Evolutionary conservation across 2,113 vertebrate species (phyloP).

Genomic region (Gadus chalcogrammus): DNA sequence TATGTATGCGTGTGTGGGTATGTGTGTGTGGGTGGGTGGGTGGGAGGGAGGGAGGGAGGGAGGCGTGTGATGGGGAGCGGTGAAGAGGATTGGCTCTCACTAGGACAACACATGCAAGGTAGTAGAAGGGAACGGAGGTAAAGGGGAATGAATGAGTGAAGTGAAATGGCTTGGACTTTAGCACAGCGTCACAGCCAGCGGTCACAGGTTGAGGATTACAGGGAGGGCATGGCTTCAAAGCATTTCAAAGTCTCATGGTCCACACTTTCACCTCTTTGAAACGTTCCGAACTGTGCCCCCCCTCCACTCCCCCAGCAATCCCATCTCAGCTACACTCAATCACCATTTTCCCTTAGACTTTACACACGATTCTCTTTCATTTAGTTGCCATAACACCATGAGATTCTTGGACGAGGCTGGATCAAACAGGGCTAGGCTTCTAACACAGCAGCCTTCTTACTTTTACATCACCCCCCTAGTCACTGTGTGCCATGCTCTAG

Average conservation of each 20-base stretch:
- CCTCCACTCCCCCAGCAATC: not conserved
- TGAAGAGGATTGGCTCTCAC: conserved; percentile 9
- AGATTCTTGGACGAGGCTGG: too few species aligned
- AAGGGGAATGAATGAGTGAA: not conserved
- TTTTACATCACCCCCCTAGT: not conserved
- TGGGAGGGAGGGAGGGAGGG: not conserved
- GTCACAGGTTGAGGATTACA: conserved; percentile 69
- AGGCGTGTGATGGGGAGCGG: not conserved
- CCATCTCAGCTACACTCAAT: not conserved
- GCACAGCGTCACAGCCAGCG: conserved; percentile 51
- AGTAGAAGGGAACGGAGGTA: conserved; percentile 12
- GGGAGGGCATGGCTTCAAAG: conserved; percentile 59
- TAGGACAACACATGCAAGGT: conserved; percentile 26
- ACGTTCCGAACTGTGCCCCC: not conserved
- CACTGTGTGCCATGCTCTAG: not conserved
- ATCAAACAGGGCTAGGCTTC: not conserved
- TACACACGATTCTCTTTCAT: too few species aligned
- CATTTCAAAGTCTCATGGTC: conserved; percentile 57
- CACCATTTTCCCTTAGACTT: too few species aligned
- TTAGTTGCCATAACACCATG: too few species aligned
- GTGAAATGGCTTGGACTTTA: conserved; percentile 49
- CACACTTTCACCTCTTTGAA: conserved; percentile 29
- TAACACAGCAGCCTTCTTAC: not conserved
- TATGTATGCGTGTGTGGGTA: not conserved
- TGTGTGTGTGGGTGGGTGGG: not conserved